Evolutionary conservation across 1,140 invertebrate species (phyloP).

Genomic region (Apis dorsata): DNA sequence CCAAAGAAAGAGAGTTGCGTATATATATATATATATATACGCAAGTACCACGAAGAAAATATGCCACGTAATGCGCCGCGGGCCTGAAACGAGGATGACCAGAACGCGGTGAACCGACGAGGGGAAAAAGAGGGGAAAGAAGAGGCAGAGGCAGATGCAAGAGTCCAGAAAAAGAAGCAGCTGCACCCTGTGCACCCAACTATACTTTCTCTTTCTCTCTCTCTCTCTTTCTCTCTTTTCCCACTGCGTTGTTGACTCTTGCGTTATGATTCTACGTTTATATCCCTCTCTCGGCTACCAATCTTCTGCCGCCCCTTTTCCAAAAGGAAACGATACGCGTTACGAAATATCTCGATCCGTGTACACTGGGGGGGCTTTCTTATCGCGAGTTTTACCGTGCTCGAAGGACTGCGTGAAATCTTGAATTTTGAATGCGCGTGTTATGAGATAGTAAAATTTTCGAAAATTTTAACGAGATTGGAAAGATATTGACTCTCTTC

Average conservation of each 20-base stretch:
- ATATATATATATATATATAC: neutral
- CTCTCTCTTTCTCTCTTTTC: slow-evolving; percentile 10
- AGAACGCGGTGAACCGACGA: slow-evolving; percentile 37
- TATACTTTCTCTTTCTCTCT: slow-evolving; percentile 38
- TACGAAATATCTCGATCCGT: slow-evolving; percentile 11
- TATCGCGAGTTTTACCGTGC: neutral
- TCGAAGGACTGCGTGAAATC: neutral
- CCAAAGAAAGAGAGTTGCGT: neutral
- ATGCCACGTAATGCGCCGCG: slow-evolving; percentile 66
- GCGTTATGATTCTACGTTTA: slow-evolving; percentile 42
- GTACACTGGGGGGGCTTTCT: neutral
- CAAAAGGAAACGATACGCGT: slow-evolving; percentile 38
- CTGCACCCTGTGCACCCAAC: slow-evolving; percentile 55
- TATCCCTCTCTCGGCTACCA: neutral
- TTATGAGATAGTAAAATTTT: neutral
- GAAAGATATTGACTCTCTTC: no score
- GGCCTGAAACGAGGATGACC: slow-evolving; percentile 62
- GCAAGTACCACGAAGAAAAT: slow-evolving; percentile 59
- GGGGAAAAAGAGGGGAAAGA: slow-evolving; percentile 37
- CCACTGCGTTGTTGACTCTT: slow-evolving; percentile 3
- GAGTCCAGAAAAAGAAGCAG: slow-evolving; percentile 59
- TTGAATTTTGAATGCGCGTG: neutral
- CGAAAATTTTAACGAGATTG: no score
- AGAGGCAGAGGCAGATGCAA: slow-evolving; percentile 51
- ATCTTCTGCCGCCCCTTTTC: slow-evolving; percentile 6